A percentile compares a stretch with the other conserved stretches of the same genome.
Conservation (phyloP, 2,797 vertebrate genomes). For the Acanthurus tractus region DNA sequence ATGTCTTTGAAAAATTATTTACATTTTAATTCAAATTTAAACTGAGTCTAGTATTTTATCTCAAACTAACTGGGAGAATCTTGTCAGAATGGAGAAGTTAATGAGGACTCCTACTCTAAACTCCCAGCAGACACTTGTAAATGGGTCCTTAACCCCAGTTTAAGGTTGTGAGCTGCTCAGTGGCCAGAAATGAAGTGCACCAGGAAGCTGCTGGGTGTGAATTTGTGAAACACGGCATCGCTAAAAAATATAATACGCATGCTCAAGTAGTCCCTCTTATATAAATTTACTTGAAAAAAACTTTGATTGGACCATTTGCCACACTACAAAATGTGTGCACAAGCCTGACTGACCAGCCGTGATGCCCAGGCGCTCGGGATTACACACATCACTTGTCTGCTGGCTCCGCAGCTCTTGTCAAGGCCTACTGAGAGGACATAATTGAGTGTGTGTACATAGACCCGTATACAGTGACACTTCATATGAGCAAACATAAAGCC, state of each 20-base stretch:
- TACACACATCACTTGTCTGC: slow-evolving; percentile 65
- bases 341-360: slow-evolving; percentile 61
- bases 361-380: slow-evolving; percentile 59
- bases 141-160: slow-evolving; percentile 25
- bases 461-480: slow-evolving; percentile 65
- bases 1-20: too few relatives aligned
- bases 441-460: slow-evolving; percentile 67
- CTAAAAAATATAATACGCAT: background rate
- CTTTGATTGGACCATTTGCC: slow-evolving; percentile 53
- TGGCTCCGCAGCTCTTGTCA: slow-evolving; percentile 47
- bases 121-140: slow-evolving; percentile 23
- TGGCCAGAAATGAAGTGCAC: slow-evolving; percentile 31
- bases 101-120: background rate
- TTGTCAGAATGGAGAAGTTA: slow-evolving; percentile 28
- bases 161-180: slow-evolving; percentile 2
- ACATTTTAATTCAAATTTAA: too few relatives aligned
- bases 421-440: slow-evolving; percentile 59
- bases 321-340: slow-evolving; percentile 54
- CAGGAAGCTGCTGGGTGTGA: slow-evolving; percentile 11
- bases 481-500: slow-evolving; percentile 72
- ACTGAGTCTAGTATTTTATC: too few relatives aligned
- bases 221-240: slow-evolving; percentile 24
- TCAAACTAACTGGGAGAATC: background rate
- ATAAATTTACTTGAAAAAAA: slow-evolving; percentile 37
- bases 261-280: slow-evolving; percentile 6